Evolutionary conservation across 2,113 vertebrate genomes (phyloP), one percentile per base, ranked within the genome.

Genomic region (Guaruba guarouba): DNA sequence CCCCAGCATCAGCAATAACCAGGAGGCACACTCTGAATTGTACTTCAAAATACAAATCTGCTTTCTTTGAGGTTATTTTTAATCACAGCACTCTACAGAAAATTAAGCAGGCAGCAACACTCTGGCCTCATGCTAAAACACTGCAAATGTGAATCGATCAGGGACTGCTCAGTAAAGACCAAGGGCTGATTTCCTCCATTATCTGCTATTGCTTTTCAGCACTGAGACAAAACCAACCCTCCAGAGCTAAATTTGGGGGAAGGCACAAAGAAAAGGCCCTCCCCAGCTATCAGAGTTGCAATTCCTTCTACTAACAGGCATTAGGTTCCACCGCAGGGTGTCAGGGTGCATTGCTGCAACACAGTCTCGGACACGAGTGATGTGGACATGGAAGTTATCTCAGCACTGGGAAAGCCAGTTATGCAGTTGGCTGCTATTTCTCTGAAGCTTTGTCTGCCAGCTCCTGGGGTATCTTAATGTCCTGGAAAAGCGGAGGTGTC

Each of bases 241-340:
- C 28, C 57, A 52, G 59, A 85, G 78, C 12, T 87, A 51, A 81
- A 79, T 22, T 2, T 43, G n/a, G 29, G 10, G 9, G 3, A 6
- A 44, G 75, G 49, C 7, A 76, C 29, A 39, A 16, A 89, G 54
- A 33, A 81, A n/a, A 88, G 31, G 27, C 23, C 11, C 8, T 64
- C 44, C 37, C 27, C 54, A 62, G 2, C 12, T 67, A 5, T 29
- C 12, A 81, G 55, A 59, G 61, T 17, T 10, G 17, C 27, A 90
- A 8, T 9, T 44, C 15, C 39, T 90, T 27, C 61, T 52, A 3
- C 33, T 44, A 57, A 49, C 25, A 82, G 61, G 23, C 46, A 41
- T 5, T 6, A 6, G 35, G 59, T 27, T 4, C 2, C 28, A 2
- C 23, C 9, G 2, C 1, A 0, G 13, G 9, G n/a, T 23, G 16